These are phyloP conservation scores for Microctenopoma steveboyesi DNA, from an alignment of 2,797 vertebrate species.

Conservation along the genomic window DNA sequence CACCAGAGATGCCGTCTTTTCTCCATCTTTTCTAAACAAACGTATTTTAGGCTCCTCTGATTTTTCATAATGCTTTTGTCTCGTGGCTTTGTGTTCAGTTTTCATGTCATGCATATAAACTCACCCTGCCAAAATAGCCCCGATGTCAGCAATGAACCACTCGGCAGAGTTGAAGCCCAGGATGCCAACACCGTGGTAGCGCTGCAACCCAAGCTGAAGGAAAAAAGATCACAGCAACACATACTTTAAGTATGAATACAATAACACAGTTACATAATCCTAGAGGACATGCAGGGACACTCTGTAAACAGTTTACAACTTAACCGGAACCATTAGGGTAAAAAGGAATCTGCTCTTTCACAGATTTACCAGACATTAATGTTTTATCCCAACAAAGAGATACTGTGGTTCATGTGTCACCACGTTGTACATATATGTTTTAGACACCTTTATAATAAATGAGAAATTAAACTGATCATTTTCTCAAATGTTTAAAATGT, in stretches of 20 bases:
- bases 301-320: background rate
- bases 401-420: no score
- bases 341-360: no score
- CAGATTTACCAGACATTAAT: no score
- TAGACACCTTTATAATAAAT: no score
- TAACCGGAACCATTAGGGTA: background rate
- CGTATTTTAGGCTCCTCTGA: no score
- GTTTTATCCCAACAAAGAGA: no score
- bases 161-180: constrained; percentile 93
- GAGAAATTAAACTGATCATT: no score
- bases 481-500: background rate
- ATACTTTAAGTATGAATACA: background rate
- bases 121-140: constrained; percentile 92
- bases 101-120: constrained; percentile 35
- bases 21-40: no score
- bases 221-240: constrained; percentile 6
- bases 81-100: no score
- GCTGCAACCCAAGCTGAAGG: constrained; percentile 90
- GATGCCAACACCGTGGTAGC: constrained; percentile 91
- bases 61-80: no score
- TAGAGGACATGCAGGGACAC: background rate
- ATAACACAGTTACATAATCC: background rate
- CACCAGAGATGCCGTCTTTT: no score
- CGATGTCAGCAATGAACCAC: constrained; percentile 92
- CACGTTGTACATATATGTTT: no score